phyloP scores from a whole-genome alignment of 2,797 vertebrate genomes.

The Sebastolobus altivelis region DNA sequence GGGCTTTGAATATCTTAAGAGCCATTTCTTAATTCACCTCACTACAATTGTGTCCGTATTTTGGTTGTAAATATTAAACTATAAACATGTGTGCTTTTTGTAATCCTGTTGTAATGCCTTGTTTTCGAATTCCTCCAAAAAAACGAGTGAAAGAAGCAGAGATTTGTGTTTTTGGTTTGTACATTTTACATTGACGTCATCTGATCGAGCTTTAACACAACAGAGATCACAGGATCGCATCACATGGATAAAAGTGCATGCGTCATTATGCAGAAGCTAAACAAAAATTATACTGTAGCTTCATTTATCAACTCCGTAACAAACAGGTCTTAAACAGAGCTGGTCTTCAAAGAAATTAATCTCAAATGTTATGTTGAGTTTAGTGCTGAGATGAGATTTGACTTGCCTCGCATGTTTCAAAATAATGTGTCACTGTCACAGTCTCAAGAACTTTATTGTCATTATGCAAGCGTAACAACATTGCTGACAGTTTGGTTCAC shows the following conservation, averaged over 20 bases:
- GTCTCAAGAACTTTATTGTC: no score
- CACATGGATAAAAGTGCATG: conserved; percentile 44
- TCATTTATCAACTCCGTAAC: background rate
- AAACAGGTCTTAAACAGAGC: background rate
- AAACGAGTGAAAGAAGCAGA: conserved; percentile 35
- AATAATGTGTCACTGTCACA: background rate
- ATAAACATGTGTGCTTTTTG: conserved; percentile 31
- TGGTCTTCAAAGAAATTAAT: background rate
- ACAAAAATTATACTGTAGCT: conserved; percentile 49
- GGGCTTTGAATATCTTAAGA: conserved; percentile 63
- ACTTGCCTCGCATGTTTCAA: background rate
- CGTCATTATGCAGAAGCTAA: conserved; percentile 58
- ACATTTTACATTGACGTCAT: conserved; percentile 56
- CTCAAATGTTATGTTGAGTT: background rate
- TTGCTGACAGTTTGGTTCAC: background rate
- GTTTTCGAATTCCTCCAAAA: conserved; percentile 16
- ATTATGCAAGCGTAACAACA: no score
- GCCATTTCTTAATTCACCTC: conserved; percentile 34
- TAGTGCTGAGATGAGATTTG: background rate
- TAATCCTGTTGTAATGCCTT: conserved; percentile 37
- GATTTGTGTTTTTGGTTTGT: conserved; percentile 37
- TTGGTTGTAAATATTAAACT: conserved; percentile 33
- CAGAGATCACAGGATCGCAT: conserved; percentile 36
- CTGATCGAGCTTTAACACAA: conserved; percentile 35
- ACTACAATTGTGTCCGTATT: conserved; percentile 25